These are phyloP conservation scores for Macaria notata DNA, from an alignment of 2,888 invertebrate genomes.

Conservation along the genomic window DNA sequence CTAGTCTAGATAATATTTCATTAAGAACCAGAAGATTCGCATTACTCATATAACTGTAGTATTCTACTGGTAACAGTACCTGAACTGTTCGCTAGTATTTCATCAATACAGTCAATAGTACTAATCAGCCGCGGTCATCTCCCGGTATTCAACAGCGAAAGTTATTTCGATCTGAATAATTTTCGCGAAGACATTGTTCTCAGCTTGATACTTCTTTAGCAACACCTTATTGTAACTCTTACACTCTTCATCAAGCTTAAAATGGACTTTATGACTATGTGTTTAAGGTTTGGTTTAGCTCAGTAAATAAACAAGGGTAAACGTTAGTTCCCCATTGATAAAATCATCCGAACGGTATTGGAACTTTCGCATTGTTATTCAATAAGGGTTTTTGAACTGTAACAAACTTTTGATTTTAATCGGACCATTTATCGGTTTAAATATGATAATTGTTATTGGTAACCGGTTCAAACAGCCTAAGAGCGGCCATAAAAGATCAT, in stretches of 20 bases:
- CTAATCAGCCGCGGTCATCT: constrained; percentile 34
- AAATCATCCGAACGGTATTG: constrained; percentile 26
- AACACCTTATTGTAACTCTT: constrained; percentile 27
- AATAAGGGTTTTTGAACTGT: constrained; percentile 29
- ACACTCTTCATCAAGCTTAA: constrained; percentile 6
- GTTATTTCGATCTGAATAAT: constrained; percentile 65
- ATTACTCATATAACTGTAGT: too few relatives aligned
- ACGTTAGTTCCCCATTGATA: constrained; percentile 12
- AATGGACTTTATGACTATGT: not conserved
- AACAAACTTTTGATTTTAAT: constrained; percentile 27
- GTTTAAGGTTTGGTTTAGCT: constrained; percentile 7
- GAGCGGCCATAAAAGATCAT: constrained; percentile 2
- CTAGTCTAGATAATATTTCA: too few relatives aligned
- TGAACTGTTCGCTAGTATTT: too few relatives aligned
- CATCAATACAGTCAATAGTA: not conserved
- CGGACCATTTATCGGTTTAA: constrained; percentile 5
- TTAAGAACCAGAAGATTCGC: too few relatives aligned
- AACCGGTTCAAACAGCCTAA: constrained; percentile 11
- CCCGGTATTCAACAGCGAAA: constrained; percentile 55
- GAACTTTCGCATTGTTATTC: constrained; percentile 29
- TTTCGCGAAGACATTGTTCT: constrained; percentile 75
- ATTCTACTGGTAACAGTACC: too few relatives aligned
- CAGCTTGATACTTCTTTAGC: constrained; percentile 58
- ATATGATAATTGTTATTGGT: constrained; percentile 11
- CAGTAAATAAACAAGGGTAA: constrained; percentile 2